Evolutionary conservation across 1,140 invertebrate species (phyloP).

Genomic region (Megathymus violae): DNA sequence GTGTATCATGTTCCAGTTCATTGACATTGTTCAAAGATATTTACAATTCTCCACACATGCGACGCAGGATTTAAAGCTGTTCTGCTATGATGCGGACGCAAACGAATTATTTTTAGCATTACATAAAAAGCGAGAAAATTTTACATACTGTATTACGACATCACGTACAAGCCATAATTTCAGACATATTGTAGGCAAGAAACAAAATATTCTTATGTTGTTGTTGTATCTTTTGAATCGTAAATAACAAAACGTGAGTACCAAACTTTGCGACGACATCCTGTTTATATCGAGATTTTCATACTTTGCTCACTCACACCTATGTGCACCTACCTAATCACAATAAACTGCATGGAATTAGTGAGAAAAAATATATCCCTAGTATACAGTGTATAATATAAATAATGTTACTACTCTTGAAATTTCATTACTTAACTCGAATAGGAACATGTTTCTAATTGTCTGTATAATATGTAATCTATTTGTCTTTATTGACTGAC

Average conservation of each 20-base stretch:
- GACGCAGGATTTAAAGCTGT: slow-evolving; percentile 13
- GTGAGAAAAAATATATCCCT: no score
- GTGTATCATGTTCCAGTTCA: not conserved
- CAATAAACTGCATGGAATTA: slow-evolving; percentile 9
- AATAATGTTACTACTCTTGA: no score
- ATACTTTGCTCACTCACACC: slow-evolving; percentile 14
- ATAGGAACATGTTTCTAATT: no score
- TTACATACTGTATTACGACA: slow-evolving; percentile 31
- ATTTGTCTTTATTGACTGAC: no score
- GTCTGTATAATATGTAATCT: no score
- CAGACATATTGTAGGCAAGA: slow-evolving; percentile 40
- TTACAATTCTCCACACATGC: slow-evolving; percentile 21
- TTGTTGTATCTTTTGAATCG: slow-evolving; percentile 66
- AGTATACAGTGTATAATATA: no score
- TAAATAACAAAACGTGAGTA: slow-evolving; percentile 74
- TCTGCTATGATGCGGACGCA: slow-evolving; percentile 10
- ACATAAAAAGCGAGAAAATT: slow-evolving; percentile 26
- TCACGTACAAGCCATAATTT: slow-evolving; percentile 35
- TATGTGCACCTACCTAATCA: slow-evolving; percentile 8
- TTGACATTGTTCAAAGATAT: slow-evolving; percentile 5
- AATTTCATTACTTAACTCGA: no score
- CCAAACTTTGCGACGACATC: slow-evolving; percentile 67
- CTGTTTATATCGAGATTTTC: slow-evolving; percentile 62
- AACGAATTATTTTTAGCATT: slow-evolving; percentile 27
- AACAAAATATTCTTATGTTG: slow-evolving; percentile 51